Conservation (phyloP, 2,888 invertebrate genomes). For the Nomada ferruginata region DNA sequence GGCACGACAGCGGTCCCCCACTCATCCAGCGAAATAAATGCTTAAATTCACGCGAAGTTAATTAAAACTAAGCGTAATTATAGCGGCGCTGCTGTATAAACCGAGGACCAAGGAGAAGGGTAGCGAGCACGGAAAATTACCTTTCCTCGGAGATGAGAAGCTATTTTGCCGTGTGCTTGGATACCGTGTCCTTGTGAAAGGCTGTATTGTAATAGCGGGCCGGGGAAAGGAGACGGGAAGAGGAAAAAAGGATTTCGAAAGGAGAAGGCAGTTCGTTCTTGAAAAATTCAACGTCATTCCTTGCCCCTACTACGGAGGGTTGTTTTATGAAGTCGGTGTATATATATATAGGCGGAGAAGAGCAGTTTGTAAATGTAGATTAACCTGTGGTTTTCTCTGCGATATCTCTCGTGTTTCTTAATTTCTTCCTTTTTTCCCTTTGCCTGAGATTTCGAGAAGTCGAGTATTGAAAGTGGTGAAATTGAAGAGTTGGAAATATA, state of each 20-base stretch:
- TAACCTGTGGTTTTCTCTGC: background rate
- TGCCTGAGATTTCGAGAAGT: background rate
- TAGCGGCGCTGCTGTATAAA: slow-evolving; percentile 73
- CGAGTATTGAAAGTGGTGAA: background rate
- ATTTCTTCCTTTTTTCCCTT: no score
- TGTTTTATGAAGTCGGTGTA: slow-evolving; percentile 7
- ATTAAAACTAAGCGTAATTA: slow-evolving; percentile 80
- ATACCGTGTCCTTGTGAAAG: slow-evolving; percentile 66
- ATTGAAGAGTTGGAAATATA: background rate
- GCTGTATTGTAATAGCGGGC: slow-evolving; percentile 66
- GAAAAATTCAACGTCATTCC: slow-evolving; percentile 56
- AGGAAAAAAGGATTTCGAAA: slow-evolving; percentile 18
- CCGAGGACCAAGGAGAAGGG: slow-evolving; percentile 36
- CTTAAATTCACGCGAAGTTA: slow-evolving; percentile 79
- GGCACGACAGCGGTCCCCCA: slow-evolving; percentile 41
- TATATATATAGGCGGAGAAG: background rate
- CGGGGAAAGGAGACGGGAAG: background rate
- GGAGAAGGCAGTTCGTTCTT: slow-evolving; percentile 45
- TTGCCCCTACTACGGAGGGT: slow-evolving; percentile 19
- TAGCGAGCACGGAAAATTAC: slow-evolving; percentile 52
- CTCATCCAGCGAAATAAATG: slow-evolving; percentile 75
- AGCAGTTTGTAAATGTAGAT: slow-evolving; percentile 16
- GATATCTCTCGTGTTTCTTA: background rate
- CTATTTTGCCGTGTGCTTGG: slow-evolving; percentile 62
- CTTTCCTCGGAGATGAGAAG: slow-evolving; percentile 65